Conservation (phyloP, 2,888 invertebrate species). For the Chloromyia formosa region DNA sequence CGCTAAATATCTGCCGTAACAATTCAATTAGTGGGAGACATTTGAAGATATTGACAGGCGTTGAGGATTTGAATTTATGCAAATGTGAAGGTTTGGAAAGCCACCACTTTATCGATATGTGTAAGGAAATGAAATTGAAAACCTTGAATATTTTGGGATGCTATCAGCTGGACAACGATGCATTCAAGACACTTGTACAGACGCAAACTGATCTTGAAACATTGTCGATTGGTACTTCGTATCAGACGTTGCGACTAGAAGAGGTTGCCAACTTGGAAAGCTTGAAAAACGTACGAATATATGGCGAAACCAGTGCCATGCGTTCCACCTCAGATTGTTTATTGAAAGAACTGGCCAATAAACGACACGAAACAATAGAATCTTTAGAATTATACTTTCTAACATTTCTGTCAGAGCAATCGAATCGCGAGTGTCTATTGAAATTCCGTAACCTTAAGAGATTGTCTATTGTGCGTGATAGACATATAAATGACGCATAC, state of each 20-base stretch:
- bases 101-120: slow-evolving; percentile 44
- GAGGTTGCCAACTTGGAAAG: not conserved
- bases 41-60: slow-evolving; percentile 42
- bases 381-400: slow-evolving; percentile 8
- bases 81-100: slow-evolving; percentile 47
- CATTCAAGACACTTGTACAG: slow-evolving; percentile 20
- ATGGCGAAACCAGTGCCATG: not conserved
- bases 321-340: not conserved
- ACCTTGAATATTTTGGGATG: slow-evolving; percentile 47
- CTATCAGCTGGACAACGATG: slow-evolving; percentile 40
- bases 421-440: not conserved
- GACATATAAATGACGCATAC: not conserved
- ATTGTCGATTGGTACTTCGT: slow-evolving; percentile 39
- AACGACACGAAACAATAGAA: slow-evolving; percentile 10
- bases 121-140: slow-evolving; percentile 42
- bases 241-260: not conserved
- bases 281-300: slow-evolving; percentile 24
- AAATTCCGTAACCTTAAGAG: slow-evolving; percentile 13
- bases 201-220: slow-evolving; percentile 41
- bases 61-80: slow-evolving; percentile 44
- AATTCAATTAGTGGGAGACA: slow-evolving; percentile 45
- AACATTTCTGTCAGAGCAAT: not conserved
- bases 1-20: slow-evolving; percentile 46
- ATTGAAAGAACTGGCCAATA: slow-evolving; percentile 2
- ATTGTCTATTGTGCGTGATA: slow-evolving; percentile 23